phyloP scores from a whole-genome alignment of 2,113 vertebrate species.

The Triplophysa rosa region DNA sequence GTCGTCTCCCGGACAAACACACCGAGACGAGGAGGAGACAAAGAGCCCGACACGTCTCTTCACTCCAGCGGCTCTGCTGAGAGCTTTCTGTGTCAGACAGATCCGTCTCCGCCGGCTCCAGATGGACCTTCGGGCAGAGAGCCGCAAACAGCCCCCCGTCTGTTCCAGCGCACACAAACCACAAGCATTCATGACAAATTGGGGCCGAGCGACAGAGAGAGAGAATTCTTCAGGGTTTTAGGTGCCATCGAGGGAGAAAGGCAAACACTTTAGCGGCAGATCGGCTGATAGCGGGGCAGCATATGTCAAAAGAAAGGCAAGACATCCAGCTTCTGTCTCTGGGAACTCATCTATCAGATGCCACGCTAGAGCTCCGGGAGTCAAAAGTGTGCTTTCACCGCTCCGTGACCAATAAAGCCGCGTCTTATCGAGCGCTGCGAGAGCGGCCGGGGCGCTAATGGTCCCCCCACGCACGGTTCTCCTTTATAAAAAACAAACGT shows the following conservation, averaged over 20 bases:
- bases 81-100: conserved; percentile 56
- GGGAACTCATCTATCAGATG: conserved; percentile 51
- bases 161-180: conserved; percentile 31
- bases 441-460: not conserved
- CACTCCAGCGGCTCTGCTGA: not conserved
- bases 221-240: conserved; percentile 52
- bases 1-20: not conserved
- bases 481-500: not conserved
- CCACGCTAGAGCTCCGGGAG: conserved; percentile 36
- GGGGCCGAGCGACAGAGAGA: conserved; percentile 53
- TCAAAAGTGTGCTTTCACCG: conserved; percentile 42
- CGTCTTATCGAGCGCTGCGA: conserved; percentile 8
- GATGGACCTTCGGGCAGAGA: conserved; percentile 45
- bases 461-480: too few relatives aligned
- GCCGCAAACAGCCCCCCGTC: not conserved
- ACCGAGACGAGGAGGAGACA: not conserved
- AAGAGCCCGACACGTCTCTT: not conserved
- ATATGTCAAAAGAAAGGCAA: conserved; percentile 47
- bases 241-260: conserved; percentile 51
- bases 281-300: conserved; percentile 43
- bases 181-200: conserved; percentile 60
- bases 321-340: conserved; percentile 36
- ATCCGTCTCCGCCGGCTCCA: conserved; percentile 69
- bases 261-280: conserved; percentile 54
- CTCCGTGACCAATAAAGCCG: conserved; percentile 34